A percentile compares a stretch with the other conserved stretches of the same genome.
These are phyloP conservation scores for Halictus quadricinctus DNA, from an alignment of 2,888 invertebrate species.

Conservation along the genomic window DNA sequence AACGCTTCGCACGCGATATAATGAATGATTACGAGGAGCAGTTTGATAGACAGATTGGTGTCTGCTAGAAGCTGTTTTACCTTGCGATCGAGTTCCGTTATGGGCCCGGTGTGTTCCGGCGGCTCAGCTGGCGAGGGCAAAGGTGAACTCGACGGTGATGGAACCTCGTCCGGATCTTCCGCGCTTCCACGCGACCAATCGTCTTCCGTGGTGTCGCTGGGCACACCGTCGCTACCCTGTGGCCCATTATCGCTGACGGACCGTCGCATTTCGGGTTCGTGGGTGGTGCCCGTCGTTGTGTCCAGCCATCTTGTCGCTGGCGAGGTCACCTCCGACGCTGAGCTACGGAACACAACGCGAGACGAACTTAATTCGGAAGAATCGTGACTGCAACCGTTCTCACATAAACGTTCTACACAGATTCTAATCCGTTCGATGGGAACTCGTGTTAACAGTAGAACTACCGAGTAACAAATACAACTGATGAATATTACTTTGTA, in stretches of 20 bases:
- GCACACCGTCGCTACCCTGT: conserved; percentile 85
- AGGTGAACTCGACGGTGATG: conserved; percentile 71
- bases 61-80: conserved; percentile 67
- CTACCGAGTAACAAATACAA: too few relatives aligned
- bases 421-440: too few relatives aligned
- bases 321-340: conserved; percentile 78
- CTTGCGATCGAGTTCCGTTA: conserved; percentile 87
- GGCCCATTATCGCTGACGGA: conserved; percentile 81
- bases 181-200: conserved; percentile 89
- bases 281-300: conserved; percentile 71
- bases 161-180: conserved; percentile 86
- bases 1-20: not conserved
- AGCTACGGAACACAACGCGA: conserved; percentile 65
- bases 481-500: too few relatives aligned
- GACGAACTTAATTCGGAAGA: not conserved
- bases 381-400: not conserved
- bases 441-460: too few relatives aligned
- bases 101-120: conserved; percentile 79
- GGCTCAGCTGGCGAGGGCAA: conserved; percentile 78
- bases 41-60: not conserved
- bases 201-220: conserved; percentile 87
- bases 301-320: conserved; percentile 77
- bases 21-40: not conserved
- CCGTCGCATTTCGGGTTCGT: conserved; percentile 79
- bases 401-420: too few relatives aligned